A percentile compares a stretch with the other conserved stretches of the same genome.
phyloP scores from a whole-genome alignment of 2,113 vertebrate species.

The Melanocharis versteri region DNA sequence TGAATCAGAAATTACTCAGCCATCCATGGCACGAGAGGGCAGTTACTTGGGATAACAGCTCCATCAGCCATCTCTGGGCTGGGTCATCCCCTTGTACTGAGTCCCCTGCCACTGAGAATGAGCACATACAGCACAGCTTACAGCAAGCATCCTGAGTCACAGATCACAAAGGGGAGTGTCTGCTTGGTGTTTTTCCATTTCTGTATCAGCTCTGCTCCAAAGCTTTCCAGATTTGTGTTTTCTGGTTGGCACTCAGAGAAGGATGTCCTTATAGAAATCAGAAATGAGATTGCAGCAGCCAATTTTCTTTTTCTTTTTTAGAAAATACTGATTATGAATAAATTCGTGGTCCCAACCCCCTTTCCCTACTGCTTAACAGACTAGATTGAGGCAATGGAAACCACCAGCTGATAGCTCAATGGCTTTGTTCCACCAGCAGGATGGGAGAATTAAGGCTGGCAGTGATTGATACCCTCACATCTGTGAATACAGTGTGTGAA shows the following conservation, averaged over 20 bases:
- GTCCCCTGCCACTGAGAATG: not conserved
- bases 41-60: not conserved
- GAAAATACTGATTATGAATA: not conserved
- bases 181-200: not conserved
- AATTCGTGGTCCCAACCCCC: not conserved
- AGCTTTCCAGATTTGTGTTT: not conserved
- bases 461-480: not conserved
- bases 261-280: not conserved
- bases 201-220: not conserved
- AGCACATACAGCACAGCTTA: not conserved
- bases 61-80: not conserved
- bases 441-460: not conserved
- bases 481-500: not conserved
- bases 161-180: not conserved
- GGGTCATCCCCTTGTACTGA: not conserved
- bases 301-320: not conserved
- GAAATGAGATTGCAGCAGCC: not conserved
- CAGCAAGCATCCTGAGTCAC: not conserved
- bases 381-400: not conserved
- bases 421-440: not conserved
- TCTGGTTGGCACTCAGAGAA: not conserved
- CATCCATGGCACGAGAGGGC: fast-evolving
- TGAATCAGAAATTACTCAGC: not conserved
- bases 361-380: not conserved
- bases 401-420: not conserved